phyloP scores from a whole-genome alignment of 2,113 vertebrate genomes.

The Nothoprocta perdicaria region DNA sequence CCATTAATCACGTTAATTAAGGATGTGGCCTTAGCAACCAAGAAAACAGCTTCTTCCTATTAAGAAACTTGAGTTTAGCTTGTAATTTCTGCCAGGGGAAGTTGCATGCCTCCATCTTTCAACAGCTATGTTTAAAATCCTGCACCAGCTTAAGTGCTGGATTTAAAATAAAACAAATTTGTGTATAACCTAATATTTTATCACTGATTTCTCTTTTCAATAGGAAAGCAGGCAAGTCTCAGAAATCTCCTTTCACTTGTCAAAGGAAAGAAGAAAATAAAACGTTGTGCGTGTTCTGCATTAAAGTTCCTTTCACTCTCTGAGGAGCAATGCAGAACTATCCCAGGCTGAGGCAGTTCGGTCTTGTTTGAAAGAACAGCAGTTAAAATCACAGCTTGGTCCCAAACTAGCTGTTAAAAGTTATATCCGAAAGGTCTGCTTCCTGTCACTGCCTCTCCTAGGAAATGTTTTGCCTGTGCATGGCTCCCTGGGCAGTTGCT shows the following conservation, averaged over 20 bases:
- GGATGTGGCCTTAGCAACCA: background rate
- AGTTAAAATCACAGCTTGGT: conserved; percentile 30
- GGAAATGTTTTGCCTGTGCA: conserved; percentile 19
- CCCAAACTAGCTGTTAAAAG: conserved; percentile 39
- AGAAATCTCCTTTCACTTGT: background rate
- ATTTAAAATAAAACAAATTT: background rate
- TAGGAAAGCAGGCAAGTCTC: background rate
- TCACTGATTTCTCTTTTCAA: background rate
- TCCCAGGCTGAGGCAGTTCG: background rate
- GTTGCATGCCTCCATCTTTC: background rate
- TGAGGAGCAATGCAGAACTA: conserved; percentile 11
- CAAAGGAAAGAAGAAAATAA: conserved; percentile 60
- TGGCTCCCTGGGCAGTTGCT: background rate
- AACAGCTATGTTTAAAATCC: background rate
- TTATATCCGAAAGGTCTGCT: conserved; percentile 15
- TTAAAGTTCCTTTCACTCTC: conserved; percentile 40
- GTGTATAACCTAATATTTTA: background rate
- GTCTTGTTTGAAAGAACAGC: conserved; percentile 18
- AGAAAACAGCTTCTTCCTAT: background rate
- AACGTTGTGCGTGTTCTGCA: conserved; percentile 9
- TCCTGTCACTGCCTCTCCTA: conserved; percentile 24
- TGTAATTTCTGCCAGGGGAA: background rate
- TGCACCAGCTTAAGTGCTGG: background rate
- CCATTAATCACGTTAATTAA: conserved; percentile 14
- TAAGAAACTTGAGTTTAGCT: background rate